Percentiles rank a stretch among this genome's conserved stretches.
These are phyloP conservation scores for Procambarus clarkii DNA, from an alignment of 1,140 invertebrate genomes.

Conservation along the genomic window DNA sequence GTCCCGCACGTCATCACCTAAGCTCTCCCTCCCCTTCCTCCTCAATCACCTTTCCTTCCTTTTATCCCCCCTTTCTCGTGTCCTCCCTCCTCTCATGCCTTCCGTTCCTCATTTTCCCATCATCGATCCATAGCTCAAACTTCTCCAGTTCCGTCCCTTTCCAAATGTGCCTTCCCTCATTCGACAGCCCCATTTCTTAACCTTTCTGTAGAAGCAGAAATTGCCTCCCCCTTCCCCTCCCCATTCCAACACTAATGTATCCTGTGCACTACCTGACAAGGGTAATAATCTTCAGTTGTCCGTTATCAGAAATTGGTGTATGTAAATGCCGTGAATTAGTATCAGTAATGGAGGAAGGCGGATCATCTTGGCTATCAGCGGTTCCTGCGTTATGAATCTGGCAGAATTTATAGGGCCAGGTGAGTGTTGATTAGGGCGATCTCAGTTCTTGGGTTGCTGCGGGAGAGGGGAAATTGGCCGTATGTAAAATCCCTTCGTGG, in stretches of 20 bases:
- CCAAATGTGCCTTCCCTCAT: too few relatives aligned
- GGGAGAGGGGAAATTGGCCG: slow-evolving; percentile 1
- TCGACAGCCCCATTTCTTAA: neutral
- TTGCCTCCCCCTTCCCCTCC: neutral
- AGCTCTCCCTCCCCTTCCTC: neutral
- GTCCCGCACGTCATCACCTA: neutral
- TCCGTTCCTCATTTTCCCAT: neutral
- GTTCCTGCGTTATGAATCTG: slow-evolving; percentile 16
- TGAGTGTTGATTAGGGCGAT: slow-evolving; percentile 42
- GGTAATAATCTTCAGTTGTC: neutral
- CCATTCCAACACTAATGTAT: too few relatives aligned
- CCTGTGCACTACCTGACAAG: neutral
- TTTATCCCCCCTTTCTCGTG: too few relatives aligned
- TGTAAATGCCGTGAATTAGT: neutral
- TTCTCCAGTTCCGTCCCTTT: neutral
- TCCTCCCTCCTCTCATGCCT: neutral
- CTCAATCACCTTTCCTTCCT: neutral
- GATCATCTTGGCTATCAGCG: neutral
- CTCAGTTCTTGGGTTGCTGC: neutral
- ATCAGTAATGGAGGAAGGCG: neutral
- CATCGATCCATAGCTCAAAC: neutral
- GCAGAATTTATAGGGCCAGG: slow-evolving; percentile 1
- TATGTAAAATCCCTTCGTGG: neutral
- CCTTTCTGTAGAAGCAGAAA: neutral
- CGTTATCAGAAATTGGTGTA: neutral